Conservation (phyloP, 2,797 vertebrate genomes). For the Eidolon dupreanum region DNA sequence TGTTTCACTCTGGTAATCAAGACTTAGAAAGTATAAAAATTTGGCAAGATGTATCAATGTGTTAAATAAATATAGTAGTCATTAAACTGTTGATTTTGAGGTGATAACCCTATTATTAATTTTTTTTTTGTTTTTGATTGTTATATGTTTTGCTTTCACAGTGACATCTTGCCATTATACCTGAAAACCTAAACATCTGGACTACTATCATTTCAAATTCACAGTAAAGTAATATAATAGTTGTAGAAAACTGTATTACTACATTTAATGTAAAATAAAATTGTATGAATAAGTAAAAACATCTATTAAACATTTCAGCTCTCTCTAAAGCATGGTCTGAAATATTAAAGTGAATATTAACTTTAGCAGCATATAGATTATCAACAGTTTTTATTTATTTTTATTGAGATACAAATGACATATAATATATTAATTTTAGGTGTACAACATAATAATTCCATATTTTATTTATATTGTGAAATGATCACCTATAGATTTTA, state of each 20-base stretch:
- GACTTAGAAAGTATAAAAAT: neutral
- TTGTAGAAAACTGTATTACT: neutral
- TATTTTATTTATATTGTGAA: neutral
- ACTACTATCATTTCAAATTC: neutral
- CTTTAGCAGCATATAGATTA: neutral
- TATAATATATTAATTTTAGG: neutral
- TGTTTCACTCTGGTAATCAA: neutral
- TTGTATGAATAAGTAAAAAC: neutral
- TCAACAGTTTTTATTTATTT: neutral
- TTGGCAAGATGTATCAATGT: neutral
- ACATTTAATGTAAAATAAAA: neutral
- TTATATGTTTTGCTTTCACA: neutral
- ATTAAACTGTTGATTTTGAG: neutral
- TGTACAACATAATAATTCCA: neutral
- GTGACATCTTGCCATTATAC: neutral
- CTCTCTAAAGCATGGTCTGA: neutral
- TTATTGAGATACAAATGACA: neutral
- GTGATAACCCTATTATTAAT: neutral
- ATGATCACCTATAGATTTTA: neutral
- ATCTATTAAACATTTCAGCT: neutral
- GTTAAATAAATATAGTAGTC: neutral
- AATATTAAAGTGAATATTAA: neutral
- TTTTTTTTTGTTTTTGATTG: neutral
- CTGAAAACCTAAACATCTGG: neutral
- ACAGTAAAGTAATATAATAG: neutral